Conservation (phyloP, 2,113 vertebrate species). For the Phasianus colchicus region DNA sequence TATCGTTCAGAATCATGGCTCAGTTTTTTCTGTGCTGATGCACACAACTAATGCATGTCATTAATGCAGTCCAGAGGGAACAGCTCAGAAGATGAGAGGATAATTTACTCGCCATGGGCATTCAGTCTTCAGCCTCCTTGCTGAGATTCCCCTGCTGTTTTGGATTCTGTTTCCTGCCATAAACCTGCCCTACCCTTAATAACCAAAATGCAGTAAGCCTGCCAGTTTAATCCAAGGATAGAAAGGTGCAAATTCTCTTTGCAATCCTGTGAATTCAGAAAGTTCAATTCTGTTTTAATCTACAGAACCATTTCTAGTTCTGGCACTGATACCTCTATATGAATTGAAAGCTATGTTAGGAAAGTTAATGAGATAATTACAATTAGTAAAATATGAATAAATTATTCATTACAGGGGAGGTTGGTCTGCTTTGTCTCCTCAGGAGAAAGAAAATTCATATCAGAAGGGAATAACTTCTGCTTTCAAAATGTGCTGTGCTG, state of each 20-base stretch:
- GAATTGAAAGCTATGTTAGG: background rate
- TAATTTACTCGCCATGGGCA: slow-evolving; percentile 38
- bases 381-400: background rate
- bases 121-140: background rate
- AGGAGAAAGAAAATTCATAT: background rate
- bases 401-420: background rate
- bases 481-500: background rate
- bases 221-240: background rate
- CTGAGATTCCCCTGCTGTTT: slow-evolving; percentile 43
- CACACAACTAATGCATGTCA: slow-evolving; percentile 25
- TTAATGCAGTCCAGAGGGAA: slow-evolving; percentile 25
- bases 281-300: background rate
- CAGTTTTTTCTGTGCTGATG: background rate
- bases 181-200: background rate
- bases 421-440: background rate
- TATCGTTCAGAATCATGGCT: background rate
- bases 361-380: background rate
- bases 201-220: background rate
- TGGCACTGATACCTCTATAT: background rate
- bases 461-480: background rate
- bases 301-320: background rate
- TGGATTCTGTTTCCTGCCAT: slow-evolving; percentile 24
- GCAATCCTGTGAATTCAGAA: background rate
- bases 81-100: background rate
- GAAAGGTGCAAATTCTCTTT: background rate